These are phyloP conservation scores for Hyposoter didymator DNA, from an alignment of 2,888 invertebrate species.

Conservation along the genomic window DNA sequence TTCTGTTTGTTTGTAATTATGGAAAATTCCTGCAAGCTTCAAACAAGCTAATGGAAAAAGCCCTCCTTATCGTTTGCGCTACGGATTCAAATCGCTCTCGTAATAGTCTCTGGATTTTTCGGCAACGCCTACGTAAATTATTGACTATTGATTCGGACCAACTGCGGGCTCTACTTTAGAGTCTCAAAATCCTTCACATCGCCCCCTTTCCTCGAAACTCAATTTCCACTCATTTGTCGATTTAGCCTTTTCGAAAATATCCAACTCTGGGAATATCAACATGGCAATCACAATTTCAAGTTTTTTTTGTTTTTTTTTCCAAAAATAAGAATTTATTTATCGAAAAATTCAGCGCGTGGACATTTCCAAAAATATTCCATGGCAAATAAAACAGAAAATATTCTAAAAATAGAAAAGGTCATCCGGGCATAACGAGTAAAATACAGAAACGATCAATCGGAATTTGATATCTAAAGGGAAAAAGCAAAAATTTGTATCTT, in stretches of 20 bases:
- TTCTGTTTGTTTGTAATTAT: background rate
- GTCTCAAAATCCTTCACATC: background rate
- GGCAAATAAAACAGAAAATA: too few species aligned
- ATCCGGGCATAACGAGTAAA: background rate
- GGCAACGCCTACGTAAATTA: constrained; percentile 11
- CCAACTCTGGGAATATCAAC: background rate
- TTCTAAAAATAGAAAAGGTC: too few species aligned
- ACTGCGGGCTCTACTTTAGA: background rate
- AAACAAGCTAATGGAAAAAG: background rate
- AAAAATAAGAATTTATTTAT: background rate
- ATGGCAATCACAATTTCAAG: background rate
- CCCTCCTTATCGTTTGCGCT: background rate
- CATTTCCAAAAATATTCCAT: background rate
- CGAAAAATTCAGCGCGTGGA: too few species aligned
- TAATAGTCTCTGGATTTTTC: constrained; percentile 6
- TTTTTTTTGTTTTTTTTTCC: background rate
- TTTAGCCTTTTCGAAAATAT: background rate
- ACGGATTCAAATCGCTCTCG: background rate
- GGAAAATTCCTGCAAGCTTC: background rate
- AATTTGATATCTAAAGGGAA: background rate
- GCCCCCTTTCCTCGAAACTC: too few species aligned
- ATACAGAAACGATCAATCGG: background rate
- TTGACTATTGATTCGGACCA: constrained; percentile 52
- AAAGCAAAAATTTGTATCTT: background rate
- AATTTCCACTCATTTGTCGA: background rate